Evolutionary conservation across 2,888 invertebrate species (phyloP), one percentile per base, ranked within the genome.

Genomic region (Theristus sp.): DNA sequence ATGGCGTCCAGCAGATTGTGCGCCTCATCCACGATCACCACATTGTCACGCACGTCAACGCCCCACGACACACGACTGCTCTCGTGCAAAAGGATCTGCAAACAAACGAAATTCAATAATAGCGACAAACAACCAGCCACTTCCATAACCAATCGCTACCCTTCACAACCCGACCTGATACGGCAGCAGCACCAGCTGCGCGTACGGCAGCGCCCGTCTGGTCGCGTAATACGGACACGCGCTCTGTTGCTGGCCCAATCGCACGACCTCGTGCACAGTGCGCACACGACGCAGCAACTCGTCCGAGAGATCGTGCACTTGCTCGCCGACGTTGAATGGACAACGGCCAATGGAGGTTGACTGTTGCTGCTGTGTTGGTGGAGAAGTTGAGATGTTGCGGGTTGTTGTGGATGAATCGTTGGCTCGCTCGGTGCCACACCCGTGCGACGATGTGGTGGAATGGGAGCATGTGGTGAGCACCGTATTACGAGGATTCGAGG

Each of bases 151-250:
- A 38, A 17, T 6, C 38, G 17, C 38, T 17, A 17, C 38, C 17
- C 17, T 38, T 38, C 10, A 38, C 6, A 17, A 38, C 6, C 6
- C 38, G 10, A 64, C 65, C 61, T 70, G 68, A 67, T 79, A 79
- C 0, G 79, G 79, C 56, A 78, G 64, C 25, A 72, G 65, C 26
- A 73, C 68, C 63, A 82, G 75, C 74, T 96, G 87, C 13, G 91
- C 87, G 73, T 87, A 83, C 64, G 84, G 82, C 29, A 87, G 79
- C 2, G 90, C 86, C 71, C 82, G 81, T 68, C 93, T 81, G 1
- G 86, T 81, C 0, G 89, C 86, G 76, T 94, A 98, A 78, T 96
- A 98, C 0, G 94, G 89, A 75, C 98, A 98, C 0, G 87, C 87
- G 64, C 84, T 83, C 57, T 83, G 69, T 63, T 82, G 77, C 69